Evolutionary conservation across 2,113 vertebrate species (phyloP).

Genomic region (Pontoporia blainvillei): DNA sequence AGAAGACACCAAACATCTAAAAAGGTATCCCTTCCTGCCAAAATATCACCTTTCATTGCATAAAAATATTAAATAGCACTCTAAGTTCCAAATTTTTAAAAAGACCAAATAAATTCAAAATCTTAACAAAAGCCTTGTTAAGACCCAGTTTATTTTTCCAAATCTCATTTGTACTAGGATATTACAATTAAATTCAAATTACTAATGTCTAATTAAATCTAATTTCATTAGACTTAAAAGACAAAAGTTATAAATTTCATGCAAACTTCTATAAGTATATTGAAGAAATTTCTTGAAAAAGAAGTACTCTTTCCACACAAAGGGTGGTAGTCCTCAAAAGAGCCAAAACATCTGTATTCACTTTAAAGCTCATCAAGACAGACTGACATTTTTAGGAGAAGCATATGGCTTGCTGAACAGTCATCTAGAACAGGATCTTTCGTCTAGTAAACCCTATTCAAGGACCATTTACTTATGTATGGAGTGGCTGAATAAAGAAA

Average conservation of each 20-base stretch:
- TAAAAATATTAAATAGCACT: neutral
- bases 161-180: slow-evolving; percentile 28
- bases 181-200: slow-evolving; percentile 56
- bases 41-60: slow-evolving; percentile 42
- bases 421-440: slow-evolving; percentile 75
- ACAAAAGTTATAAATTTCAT: slow-evolving; percentile 43
- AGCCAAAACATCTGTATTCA: slow-evolving; percentile 71
- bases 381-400: slow-evolving; percentile 75
- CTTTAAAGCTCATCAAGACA: slow-evolving; percentile 73
- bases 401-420: slow-evolving; percentile 68
- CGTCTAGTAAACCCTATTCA: slow-evolving; percentile 66
- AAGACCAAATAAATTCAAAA: slow-evolving; percentile 33
- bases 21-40: neutral
- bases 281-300: slow-evolving; percentile 60
- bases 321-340: slow-evolving; percentile 57
- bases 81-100: slow-evolving; percentile 36
- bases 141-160: slow-evolving; percentile 38
- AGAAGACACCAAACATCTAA: neutral
- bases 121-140: slow-evolving; percentile 19
- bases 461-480: slow-evolving; percentile 63
- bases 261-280: slow-evolving; percentile 37
- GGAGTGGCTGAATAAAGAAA: slow-evolving; percentile 58
- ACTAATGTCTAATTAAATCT: slow-evolving; percentile 20
- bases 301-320: slow-evolving; percentile 55
- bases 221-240: slow-evolving; percentile 43